These are phyloP conservation scores for Sebastes trivittatus DNA, from an alignment of 2,797 vertebrate species.

Conservation along the genomic window DNA sequence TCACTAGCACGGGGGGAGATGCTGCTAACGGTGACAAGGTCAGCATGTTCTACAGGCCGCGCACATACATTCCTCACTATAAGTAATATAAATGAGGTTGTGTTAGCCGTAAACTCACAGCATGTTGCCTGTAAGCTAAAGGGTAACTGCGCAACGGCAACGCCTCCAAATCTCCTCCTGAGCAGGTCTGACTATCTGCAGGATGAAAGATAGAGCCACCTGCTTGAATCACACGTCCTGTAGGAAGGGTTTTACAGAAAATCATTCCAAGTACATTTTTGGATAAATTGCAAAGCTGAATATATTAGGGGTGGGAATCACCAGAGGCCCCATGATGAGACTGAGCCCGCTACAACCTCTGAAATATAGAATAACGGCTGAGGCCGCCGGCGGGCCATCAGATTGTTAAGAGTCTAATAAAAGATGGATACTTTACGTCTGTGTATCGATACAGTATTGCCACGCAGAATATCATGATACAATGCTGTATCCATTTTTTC, in stretches of 20 bases:
- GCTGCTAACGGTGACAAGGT: slow-evolving; percentile 87
- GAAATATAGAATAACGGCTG: too few relatives aligned
- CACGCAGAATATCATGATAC: too few relatives aligned
- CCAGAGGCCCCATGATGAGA: too few relatives aligned
- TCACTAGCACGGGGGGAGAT: slow-evolving; percentile 51
- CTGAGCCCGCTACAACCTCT: too few relatives aligned
- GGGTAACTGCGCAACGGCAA: slow-evolving; percentile 72
- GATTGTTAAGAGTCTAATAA: too few relatives aligned
- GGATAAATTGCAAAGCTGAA: neutral
- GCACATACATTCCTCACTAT: slow-evolving; percentile 73
- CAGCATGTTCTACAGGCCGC: slow-evolving; percentile 85
- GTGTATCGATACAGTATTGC: too few relatives aligned
- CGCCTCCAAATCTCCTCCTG: slow-evolving; percentile 66
- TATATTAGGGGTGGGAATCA: too few relatives aligned
- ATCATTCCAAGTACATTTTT: slow-evolving; percentile 6
- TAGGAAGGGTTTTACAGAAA: slow-evolving; percentile 9
- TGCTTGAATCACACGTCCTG: neutral
- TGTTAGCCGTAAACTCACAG: slow-evolving; percentile 78
- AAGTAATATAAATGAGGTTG: slow-evolving; percentile 86
- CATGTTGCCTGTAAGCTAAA: slow-evolving; percentile 79
- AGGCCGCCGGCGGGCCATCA: too few relatives aligned
- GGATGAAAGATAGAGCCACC: slow-evolving; percentile 52
- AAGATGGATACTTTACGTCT: too few relatives aligned
- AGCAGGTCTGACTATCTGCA: slow-evolving; percentile 45
- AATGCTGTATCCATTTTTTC: too few relatives aligned